Conservation (phyloP, 2,113 vertebrate species). For the Chrysemys picta region DNA sequence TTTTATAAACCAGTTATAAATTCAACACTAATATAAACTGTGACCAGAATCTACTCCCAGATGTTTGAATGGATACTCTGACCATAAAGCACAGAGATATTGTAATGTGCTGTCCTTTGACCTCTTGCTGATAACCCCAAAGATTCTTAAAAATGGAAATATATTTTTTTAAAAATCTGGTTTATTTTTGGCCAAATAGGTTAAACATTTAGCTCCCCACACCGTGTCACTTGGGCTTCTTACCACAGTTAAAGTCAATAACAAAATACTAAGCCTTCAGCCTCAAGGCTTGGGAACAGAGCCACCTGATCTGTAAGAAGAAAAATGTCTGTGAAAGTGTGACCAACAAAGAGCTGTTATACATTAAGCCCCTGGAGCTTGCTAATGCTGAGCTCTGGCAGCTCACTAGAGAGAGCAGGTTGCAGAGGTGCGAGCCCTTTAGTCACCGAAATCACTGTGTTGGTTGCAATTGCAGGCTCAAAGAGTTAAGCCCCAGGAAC, state of each 20-base stretch:
- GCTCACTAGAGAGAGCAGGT: not conserved
- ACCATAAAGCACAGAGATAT: not conserved
- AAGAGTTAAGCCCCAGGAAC: not conserved
- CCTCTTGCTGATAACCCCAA: not conserved
- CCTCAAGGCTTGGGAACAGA: not conserved
- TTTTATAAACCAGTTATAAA: not conserved
- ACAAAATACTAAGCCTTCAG: not conserved
- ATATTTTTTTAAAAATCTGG: not conserved
- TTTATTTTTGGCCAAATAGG: not conserved
- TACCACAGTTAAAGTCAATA: not conserved
- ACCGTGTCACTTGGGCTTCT: not conserved
- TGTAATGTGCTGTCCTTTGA: not conserved
- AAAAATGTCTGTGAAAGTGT: not conserved
- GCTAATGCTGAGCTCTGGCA: not conserved
- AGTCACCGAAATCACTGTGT: not conserved
- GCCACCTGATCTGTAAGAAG: not conserved
- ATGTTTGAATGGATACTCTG: not conserved
- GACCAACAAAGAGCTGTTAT: not conserved
- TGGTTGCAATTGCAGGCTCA: not conserved
- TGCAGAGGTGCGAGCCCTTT: not conserved
- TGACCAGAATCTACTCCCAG: not conserved
- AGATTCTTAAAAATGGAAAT: not conserved
- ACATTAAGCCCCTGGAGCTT: not conserved
- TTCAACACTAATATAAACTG: not conserved
- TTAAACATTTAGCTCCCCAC: not conserved